Base-by-base conservation (phyloP, 2,113 vertebrate genomes). In the Larimichthys polyactis region DNA sequence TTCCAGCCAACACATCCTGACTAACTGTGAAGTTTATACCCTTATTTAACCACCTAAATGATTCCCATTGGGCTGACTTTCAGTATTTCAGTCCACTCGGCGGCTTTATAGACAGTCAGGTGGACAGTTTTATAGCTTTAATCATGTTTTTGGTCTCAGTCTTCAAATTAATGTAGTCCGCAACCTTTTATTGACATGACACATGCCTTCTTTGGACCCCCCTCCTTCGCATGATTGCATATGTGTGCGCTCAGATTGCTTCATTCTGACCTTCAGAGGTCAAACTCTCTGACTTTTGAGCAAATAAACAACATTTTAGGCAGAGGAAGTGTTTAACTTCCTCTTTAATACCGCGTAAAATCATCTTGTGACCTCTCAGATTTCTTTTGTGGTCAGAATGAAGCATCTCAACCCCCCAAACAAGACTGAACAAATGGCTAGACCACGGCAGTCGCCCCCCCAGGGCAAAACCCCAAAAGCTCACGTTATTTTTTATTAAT, bases 1-100 rank as follows among this genome's bases (percentile, higher is more conserved):
- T 49, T 72, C 69, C 15, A 72, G 29, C 20, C 17, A 51, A 27
- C 43, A 58, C 40, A 67, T 60, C 24, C 36, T 20, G 49, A 54
- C 48, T 29, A 32, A 32, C 20, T 24, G 14, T 65, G 57, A 65
- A n/a, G 12, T 54, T 72, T 15, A 54, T 8, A 4, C 4, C 5
- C 7, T 58, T 27, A 46, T 52, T 27, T 60, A 58, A 40, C 43
- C 4, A 8, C 32, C 51, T 14, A 32, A 24, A 59, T 75, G 40
- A 11, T 46, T 59, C 44, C 17, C 59, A 48, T 46, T n/a, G n/a
- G 54, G 19, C 14, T 44, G 2, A 60, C 65, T 57, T 32, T 16
- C 40, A n/a, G n/a, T 43, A 27, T 65, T 52, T 51, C 29, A 19
- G 6, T 60, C 54, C 15, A 66, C 46, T 75, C 46, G 60, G 75